These are phyloP conservation scores for Mormoops blainvillei DNA, from an alignment of 2,113 vertebrate species.

Conservation along the genomic window DNA sequence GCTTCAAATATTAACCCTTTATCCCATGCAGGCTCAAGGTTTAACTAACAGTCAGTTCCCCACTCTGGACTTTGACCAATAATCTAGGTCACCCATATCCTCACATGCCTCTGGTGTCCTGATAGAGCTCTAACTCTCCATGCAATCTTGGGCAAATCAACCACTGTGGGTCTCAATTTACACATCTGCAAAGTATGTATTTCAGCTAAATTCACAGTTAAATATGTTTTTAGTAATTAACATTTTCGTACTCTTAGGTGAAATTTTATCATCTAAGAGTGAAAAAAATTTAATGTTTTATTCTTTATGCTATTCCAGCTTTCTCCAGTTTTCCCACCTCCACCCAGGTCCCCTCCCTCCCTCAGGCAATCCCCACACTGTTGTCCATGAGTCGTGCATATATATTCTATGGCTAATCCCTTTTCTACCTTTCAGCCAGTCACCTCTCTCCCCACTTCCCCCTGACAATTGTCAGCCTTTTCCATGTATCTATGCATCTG, in stretches of 20 bases:
- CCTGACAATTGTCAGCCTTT: not conserved
- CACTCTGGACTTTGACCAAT: not conserved
- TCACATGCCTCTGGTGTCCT: not conserved
- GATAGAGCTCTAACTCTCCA: not conserved
- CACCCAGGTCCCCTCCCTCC: too few relatives aligned
- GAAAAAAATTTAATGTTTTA: not conserved
- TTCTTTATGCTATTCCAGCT: too few relatives aligned
- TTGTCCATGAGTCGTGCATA: too few relatives aligned
- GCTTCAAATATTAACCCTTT: not conserved
- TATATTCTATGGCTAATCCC: too few relatives aligned
- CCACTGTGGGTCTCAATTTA: not conserved
- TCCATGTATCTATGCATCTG: not conserved
- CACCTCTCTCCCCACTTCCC: too few relatives aligned
- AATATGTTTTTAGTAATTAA: slow-evolving; percentile 9
- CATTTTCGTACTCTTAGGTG: not conserved
- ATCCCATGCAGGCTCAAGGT: not conserved
- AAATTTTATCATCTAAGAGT: too few relatives aligned
- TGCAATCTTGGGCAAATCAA: not conserved
- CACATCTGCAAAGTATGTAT: not conserved
- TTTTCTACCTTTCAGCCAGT: too few relatives aligned
- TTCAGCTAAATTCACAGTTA: not conserved
- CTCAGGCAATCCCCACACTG: too few relatives aligned
- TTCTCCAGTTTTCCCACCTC: too few relatives aligned
- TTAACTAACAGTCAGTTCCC: not conserved
- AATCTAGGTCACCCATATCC: not conserved